A percentile compares a stretch with the other conserved stretches of the same genome.
Conservation (phyloP, 1,140 invertebrate species). For the silkworm (Bombyx mori) region ASM3026992v2 NC_085117.1:5381001-5381500, state of each 20-base stretch:
- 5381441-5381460: constrained; percentile 17
- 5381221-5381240: constrained; percentile 53
- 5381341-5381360: constrained; percentile 2
- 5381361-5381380: constrained; percentile 6
- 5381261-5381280: constrained; percentile 36
- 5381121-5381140: constrained; percentile 41
- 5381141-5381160: constrained; percentile 60
- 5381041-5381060: no score
- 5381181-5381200: constrained; percentile 54
- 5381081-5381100: no score
- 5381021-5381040: no score
- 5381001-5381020: no score
- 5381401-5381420: constrained; percentile 3
- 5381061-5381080: no score
- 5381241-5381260: constrained; percentile 44
- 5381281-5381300: constrained; percentile 49
- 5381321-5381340: constrained; percentile 4
- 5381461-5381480: constrained; percentile 14
- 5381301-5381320: constrained; percentile 13
- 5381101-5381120: no score
- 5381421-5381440: constrained; percentile 14
- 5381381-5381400: constrained; percentile 7
- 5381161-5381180: constrained; percentile 55
- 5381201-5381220: constrained; percentile 40
- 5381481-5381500: constrained; percentile 1